Evolutionary conservation across 1,140 invertebrate species (phyloP).

Genomic region (Solenopsis fugax): DNA sequence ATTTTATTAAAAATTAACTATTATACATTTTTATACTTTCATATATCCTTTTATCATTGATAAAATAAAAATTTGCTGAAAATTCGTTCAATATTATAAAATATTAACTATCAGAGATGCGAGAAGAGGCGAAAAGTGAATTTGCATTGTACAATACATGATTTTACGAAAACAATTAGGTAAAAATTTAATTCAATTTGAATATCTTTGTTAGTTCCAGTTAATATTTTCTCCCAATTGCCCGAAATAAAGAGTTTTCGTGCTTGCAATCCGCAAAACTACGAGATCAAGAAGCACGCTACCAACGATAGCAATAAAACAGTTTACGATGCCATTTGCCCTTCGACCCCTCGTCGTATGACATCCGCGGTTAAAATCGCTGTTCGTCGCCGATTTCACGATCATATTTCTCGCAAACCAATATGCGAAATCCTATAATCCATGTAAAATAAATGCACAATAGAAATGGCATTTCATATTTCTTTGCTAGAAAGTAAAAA

Average conservation of each 20-base stretch:
- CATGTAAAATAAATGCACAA: constrained; percentile 32
- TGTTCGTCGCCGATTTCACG: constrained; percentile 64
- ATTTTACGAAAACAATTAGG: neutral
- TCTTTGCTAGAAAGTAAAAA: neutral
- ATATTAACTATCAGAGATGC: neutral
- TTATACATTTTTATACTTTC: neutral
- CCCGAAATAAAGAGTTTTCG: neutral
- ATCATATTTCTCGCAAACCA: constrained; percentile 44
- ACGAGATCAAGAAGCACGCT: constrained; percentile 65
- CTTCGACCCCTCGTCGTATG: constrained; percentile 25
- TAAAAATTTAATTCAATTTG: constrained; percentile 4
- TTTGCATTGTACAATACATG: neutral
- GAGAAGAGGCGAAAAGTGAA: neutral
- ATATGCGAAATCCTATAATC: constrained; percentile 21
- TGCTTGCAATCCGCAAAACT: constrained; percentile 21
- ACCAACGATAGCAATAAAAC: constrained; percentile 72
- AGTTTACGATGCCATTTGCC: constrained; percentile 71
- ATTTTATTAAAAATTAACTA: neutral
- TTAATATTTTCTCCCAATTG: neutral
- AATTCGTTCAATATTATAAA: constrained; percentile 6
- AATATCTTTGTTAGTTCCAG: neutral
- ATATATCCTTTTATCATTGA: neutral
- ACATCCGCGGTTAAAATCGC: constrained; percentile 60
- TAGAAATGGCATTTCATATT: neutral
- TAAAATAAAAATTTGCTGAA: neutral